Evolutionary conservation across 2,888 invertebrate genomes (phyloP), one percentile per base, ranked within the genome.

Genomic region (Fragum fragum): DNA sequence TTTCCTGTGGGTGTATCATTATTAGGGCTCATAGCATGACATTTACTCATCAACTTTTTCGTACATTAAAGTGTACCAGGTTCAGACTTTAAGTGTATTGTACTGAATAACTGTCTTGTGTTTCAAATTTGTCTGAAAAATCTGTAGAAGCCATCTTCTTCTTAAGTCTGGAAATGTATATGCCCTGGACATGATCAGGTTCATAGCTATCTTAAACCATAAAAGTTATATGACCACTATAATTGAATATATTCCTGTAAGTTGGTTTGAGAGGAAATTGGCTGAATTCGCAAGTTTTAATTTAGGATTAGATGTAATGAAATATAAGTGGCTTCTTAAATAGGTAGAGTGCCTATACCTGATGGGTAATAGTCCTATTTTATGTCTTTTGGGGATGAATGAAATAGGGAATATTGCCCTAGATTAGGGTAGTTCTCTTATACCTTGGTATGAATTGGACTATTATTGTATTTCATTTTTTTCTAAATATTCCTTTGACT

Each of bases 1-100:
- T n/a, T 47, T 47, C 47, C 47, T 47, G 47, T 47, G 47, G 47
- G 47, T 47, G 47, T 47, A 47, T 47, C 16, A n/a, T 47, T 47
- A 47, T 14, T 18, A 18, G 3, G 2, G 16, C 16, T 9, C 16
- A 47, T 47, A 47, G 5, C 47, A 47, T 47, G 47, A 47, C 5
- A 47, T 47, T 9, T 47, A 47, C 47, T 9, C 47, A 9, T 47
- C 16, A 47, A 47, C 32, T 6, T 36, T 36, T 36, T 36, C 3
- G 32, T 6, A 9, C n/a, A n/a, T n/a, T n/a, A n/a, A n/a, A n/a
- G n/a, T n/a, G n/a, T n/a, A 47, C 47, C 5, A 16, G 18, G 47
- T 47, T n/a, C 47, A 47, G 47, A 47, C 14, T 47, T n/a, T 47
- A 47, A 47, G 47, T 9, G n/a, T 47, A 18, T 18, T 47, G 47